phyloP scores from a whole-genome alignment of 2,113 vertebrate species.

The Malurus alboscapulatus region DNA sequence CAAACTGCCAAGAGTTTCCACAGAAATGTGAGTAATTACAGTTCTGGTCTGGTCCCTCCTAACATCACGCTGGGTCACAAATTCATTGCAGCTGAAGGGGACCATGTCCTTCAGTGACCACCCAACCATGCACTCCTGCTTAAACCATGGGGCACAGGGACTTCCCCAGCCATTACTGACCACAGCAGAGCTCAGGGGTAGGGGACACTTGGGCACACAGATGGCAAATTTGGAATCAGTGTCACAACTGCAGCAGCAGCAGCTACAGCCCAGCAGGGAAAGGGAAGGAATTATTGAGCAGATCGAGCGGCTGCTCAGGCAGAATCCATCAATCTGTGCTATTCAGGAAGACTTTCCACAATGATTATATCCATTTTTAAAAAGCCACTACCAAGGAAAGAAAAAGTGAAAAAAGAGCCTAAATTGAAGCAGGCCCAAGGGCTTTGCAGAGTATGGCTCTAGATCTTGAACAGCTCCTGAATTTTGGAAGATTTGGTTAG shows the following conservation, averaged over 20 bases:
- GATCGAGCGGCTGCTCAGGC: neutral
- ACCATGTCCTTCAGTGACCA: neutral
- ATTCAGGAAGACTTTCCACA: neutral
- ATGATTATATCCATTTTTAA: neutral
- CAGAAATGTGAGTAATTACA: neutral
- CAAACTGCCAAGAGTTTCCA: neutral
- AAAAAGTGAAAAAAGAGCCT: neutral
- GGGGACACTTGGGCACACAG: neutral
- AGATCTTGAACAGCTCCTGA: neutral
- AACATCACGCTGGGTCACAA: rapidly evolving
- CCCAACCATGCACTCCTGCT: neutral
- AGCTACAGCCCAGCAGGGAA: neutral
- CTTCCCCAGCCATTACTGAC: neutral
- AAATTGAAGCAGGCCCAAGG: neutral
- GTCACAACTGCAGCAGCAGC: neutral
- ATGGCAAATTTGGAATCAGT: neutral
- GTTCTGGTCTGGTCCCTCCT: neutral
- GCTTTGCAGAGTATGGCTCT: neutral
- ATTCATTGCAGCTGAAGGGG: neutral
- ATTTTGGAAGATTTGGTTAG: neutral
- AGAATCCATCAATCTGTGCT: neutral
- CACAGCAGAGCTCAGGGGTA: neutral
- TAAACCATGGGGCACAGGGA: neutral
- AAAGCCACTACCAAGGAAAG: neutral
- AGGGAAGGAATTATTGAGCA: neutral